Base-by-base conservation (phyloP, 2,797 vertebrate species). In the Ptychobarbus kaznakovi region DNA sequence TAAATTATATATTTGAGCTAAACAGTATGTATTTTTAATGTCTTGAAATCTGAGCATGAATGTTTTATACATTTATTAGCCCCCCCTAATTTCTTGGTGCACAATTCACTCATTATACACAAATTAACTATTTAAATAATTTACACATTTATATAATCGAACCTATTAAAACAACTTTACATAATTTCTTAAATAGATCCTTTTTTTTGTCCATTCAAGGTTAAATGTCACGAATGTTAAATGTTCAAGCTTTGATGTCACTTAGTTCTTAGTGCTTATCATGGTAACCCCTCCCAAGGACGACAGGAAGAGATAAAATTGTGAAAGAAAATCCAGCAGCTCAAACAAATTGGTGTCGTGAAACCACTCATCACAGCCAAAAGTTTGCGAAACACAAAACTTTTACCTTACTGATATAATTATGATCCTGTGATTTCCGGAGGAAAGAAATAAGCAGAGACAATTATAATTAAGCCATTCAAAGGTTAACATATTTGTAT, bases 1-100 rank as follows among this genome's bases (percentile, higher is more conserved):
- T 91, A 94, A 93, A 93, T 93, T 80, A 40, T 79, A 85, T 86
- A 1, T 49, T 65, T 73, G 18, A 80, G 32, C 2, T 16, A 68
- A 68, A 63, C 38, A n/a, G 10, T 9, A 40, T 18, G 49, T 38
- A 2, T 66, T 38, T 53, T 35, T 13, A 32, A 15, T 56, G 35
- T 40, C 6, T 58, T 53, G n/a, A 49, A 16, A 28, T 73, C 13
- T 46, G 1, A 49, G 32, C 44, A 12, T 51, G 9, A 73, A 28
- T 44, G 12, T 20, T 74, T 51, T 75, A 73, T 22, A 12, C 2
- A 20, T 6, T 20, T 1, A 58, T 53, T 32, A 0, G 9, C 28
- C 7, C 35, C 20, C 28, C 4, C 32, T 3, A 18, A 74, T 32
- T 74, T 51, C 15, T 51, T 32, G 9, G 10, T 1, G 0, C 18